These are phyloP conservation scores for Gnathonemus longibarbis DNA, from an alignment of 2,113 vertebrate species.

Conservation along the genomic window DNA sequence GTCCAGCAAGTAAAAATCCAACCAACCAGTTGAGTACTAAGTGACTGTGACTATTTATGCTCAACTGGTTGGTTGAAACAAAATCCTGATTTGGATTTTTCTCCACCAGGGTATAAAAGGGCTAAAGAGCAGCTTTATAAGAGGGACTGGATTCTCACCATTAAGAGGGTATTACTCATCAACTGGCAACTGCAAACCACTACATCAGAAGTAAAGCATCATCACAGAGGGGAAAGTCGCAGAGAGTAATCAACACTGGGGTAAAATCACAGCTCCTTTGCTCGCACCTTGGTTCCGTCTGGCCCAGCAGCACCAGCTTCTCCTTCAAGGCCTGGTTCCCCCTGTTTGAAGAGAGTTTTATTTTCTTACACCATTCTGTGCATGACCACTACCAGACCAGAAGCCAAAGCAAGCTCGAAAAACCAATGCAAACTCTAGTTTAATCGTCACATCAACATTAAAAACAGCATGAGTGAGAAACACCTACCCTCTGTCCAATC, in stretches of 20 bases:
- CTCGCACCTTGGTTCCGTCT: constrained; percentile 76
- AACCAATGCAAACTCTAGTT: not conserved
- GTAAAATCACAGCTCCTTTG: not conserved
- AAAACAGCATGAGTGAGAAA: not conserved
- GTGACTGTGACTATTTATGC: no score
- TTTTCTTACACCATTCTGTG: not conserved
- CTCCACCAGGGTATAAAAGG: not conserved
- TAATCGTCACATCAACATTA: not conserved
- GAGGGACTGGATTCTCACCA: not conserved
- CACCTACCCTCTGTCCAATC: constrained; percentile 78
- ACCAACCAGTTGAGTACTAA: no score
- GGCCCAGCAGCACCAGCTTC: constrained; percentile 71
- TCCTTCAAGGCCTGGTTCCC: constrained; percentile 80
- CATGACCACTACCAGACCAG: not conserved
- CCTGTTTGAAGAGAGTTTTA: constrained; percentile 55
- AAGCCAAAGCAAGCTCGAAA: not conserved
- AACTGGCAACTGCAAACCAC: not conserved
- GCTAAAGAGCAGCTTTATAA: not conserved
- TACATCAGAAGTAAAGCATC: constrained; percentile 19
- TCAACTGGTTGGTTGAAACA: no score
- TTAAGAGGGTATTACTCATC: not conserved
- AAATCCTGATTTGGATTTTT: no score
- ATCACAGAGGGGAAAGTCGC: not conserved
- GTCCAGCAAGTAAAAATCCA: no score
- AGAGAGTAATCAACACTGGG: not conserved